Percentiles rank a stretch among this genome's conserved stretches.
phyloP scores from a whole-genome alignment of 1,140 invertebrate species.

The Megalonaias nervosa region DNA sequence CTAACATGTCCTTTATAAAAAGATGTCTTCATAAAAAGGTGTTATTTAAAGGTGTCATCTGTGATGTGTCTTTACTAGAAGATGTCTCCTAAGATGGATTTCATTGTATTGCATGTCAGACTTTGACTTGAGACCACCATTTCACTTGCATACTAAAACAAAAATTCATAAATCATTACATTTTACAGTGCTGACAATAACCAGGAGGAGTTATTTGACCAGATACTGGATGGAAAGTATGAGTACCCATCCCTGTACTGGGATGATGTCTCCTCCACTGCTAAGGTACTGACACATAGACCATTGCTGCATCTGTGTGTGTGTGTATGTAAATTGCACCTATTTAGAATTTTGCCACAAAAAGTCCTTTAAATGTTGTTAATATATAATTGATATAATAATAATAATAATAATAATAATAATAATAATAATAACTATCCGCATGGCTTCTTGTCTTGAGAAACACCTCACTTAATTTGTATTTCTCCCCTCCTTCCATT shows the following conservation, averaged over 20 bases:
- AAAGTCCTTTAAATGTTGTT: too few relatives aligned
- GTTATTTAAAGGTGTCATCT: not conserved
- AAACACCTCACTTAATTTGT: too few relatives aligned
- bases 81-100: not conserved
- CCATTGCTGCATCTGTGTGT: too few relatives aligned
- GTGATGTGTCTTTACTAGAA: not conserved
- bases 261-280: constrained; percentile 87
- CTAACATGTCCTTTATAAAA: too few relatives aligned
- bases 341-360: too few relatives aligned
- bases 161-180: not conserved
- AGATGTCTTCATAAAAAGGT: too few relatives aligned
- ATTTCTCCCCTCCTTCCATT: too few relatives aligned
- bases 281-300: constrained; percentile 46
- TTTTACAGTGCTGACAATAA: constrained; percentile 70
- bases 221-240: constrained; percentile 91
- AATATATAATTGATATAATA: too few relatives aligned
- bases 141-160: not conserved
- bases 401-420: too few relatives aligned
- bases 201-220: constrained; percentile 93
- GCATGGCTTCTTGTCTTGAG: too few relatives aligned
- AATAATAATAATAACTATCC: too few relatives aligned
- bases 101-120: not conserved
- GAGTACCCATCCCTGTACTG: constrained; percentile 95
- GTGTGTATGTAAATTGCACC: too few relatives aligned
- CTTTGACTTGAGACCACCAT: not conserved